Conservation (phyloP, 2,797 vertebrate species). For the Pagetopsis macropterus region DNA sequence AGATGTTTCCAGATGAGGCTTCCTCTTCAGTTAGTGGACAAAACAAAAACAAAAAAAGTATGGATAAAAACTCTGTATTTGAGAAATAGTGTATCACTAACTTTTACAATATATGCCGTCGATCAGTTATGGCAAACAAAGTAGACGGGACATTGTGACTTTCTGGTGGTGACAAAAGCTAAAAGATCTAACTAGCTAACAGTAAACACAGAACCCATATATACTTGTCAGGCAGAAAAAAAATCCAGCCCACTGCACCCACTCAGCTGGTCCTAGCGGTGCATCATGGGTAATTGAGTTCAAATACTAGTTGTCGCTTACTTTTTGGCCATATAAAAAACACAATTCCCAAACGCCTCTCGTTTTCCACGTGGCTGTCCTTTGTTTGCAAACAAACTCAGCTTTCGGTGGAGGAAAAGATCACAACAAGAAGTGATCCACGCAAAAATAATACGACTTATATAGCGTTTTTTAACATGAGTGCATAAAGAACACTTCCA, state of each 20-base stretch:
- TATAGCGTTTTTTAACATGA: neutral
- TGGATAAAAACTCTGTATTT: conserved; percentile 24
- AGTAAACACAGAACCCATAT: conserved; percentile 75
- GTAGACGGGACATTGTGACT: conserved; percentile 64
- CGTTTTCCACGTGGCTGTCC: conserved; percentile 79
- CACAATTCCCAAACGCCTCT: conserved; percentile 66
- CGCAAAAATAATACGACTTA: neutral
- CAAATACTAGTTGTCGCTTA: rapidly evolving
- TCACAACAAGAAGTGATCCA: conserved; percentile 1
- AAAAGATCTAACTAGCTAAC: conserved; percentile 69
- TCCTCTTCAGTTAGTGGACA: conserved; percentile 35
- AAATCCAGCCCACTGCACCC: conserved; percentile 45
- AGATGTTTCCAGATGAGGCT: conserved; percentile 49
- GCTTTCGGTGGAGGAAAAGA: conserved; percentile 46
- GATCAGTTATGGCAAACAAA: conserved; percentile 35
- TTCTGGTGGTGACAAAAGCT: conserved; percentile 61
- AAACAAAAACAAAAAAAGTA: conserved; percentile 29
- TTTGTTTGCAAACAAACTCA: conserved; percentile 88
- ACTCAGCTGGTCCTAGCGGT: conserved; percentile 37
- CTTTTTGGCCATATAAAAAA: conserved; percentile 27
- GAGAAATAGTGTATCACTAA: conserved; percentile 20
- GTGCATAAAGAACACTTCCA: neutral
- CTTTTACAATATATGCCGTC: conserved; percentile 6
- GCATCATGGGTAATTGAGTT: conserved; percentile 77
- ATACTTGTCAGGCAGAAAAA: conserved; percentile 64